Evolutionary conservation across 2,888 invertebrate genomes (phyloP), one percentile per base, ranked within the genome.

Genomic region (Eupsilia transversa): DNA sequence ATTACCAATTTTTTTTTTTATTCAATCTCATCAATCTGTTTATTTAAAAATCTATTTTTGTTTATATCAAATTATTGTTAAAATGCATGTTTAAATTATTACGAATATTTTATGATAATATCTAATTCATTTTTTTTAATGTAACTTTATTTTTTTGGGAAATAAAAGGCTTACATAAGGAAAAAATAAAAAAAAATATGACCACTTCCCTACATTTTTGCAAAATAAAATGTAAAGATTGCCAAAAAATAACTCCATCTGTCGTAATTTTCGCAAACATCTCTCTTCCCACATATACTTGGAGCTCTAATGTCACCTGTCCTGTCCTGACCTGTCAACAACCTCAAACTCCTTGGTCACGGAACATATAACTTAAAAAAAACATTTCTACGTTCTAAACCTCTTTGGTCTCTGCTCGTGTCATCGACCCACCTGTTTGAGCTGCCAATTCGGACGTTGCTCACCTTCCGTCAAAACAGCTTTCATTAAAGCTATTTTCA

Each of bases 391-490:
- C 41, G 33, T 33, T 41, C 52, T 76, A 41, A 67, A 82, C 52
- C 56, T 64, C 64, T 64, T 67, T 68, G 67, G 70, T 65, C 3
- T 74, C 52, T 27, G 41, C 49, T 46, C 43, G 38, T 78, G 86
- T 88, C 86, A 86, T 88, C 86, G 86, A 86, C 86, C 86, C 71
- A 76, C 71, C 74, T 77, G 63, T n/a, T 63, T 6, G 54, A 59
- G 66, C 65, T 88, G 86, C 87, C 84, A 86, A 86, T 77, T 78
- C 63, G 60, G 69, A 72, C 77, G 43, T 71, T 65, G 33, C 46
- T 69, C 68, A 77, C 59, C 59, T 77, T 66, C 68, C 80, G 66
- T 72, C 56, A 73, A 68, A 74, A 71, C 33, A 43, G 14, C 41
- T 76, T 78, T 71, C 59, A 60, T 67, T 20, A 60, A 49, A 74